A percentile compares a stretch with the other conserved stretches of the same genome.
Conservation (phyloP, 2,113 vertebrate species). For the Colaptes auratus region DNA sequence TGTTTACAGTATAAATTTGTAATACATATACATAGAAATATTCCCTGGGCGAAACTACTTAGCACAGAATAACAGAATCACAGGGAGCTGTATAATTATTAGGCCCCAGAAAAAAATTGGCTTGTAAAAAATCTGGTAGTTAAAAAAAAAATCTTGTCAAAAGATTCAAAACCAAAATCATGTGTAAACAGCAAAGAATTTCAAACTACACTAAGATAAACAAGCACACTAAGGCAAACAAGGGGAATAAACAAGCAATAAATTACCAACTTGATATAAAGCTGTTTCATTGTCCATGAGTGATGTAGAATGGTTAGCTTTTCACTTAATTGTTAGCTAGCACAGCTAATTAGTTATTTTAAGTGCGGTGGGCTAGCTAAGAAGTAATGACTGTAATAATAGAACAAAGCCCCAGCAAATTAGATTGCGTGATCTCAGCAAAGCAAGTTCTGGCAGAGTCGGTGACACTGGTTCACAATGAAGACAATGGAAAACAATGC, state of each 20-base stretch:
- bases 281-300: neutral
- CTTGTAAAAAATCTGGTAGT: neutral
- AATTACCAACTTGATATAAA: neutral
- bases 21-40: neutral
- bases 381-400: constrained; percentile 19
- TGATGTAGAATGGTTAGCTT: neutral
- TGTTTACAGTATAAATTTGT: neutral
- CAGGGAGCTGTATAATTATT: neutral
- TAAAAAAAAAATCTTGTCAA: neutral
- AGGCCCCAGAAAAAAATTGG: neutral
- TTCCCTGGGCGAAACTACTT: neutral
- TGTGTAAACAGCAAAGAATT: neutral
- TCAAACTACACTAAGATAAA: neutral
- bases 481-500: neutral
- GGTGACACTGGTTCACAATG: neutral
- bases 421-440: neutral
- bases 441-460: neutral
- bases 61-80: neutral
- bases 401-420: constrained; percentile 5
- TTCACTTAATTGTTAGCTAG: constrained; percentile 14
- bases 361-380: neutral
- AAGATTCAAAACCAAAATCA: neutral
- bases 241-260: neutral
- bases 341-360: constrained; percentile 16
- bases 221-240: neutral